Percentiles rank a stretch among this genome's conserved stretches.
These are phyloP conservation scores for Ectemnius cavifrons DNA, from an alignment of 2,888 invertebrate species.

Conservation along the genomic window DNA sequence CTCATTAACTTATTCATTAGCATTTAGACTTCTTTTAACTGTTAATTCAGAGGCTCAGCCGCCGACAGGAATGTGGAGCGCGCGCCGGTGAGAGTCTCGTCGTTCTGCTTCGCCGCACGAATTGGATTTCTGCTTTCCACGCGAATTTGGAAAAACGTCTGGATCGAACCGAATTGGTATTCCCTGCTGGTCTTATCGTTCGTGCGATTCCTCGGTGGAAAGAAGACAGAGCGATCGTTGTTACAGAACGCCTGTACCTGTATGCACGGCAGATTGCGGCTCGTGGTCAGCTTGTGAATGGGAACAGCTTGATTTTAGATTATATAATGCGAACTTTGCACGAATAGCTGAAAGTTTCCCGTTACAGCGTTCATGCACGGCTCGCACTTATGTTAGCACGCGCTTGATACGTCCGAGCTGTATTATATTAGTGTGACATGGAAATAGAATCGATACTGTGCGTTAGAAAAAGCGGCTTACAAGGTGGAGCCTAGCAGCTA, in stretches of 20 bases:
- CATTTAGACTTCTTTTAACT: background rate
- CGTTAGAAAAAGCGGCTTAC: too few relatives aligned
- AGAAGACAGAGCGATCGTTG: constrained; percentile 33
- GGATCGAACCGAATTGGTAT: constrained; percentile 34
- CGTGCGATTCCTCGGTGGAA: constrained; percentile 26
- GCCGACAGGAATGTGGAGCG: too few relatives aligned
- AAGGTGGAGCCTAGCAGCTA: too few relatives aligned
- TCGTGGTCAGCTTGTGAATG: constrained; percentile 44
- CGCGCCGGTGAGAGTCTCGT: too few relatives aligned
- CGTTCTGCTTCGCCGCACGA: too few relatives aligned
- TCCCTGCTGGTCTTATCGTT: constrained; percentile 31
- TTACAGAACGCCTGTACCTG: constrained; percentile 33
- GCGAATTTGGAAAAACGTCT: background rate
- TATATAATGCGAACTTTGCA: constrained; percentile 41
- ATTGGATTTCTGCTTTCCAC: background rate
- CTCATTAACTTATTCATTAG: background rate
- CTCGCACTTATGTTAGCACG: constrained; percentile 3
- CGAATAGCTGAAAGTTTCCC: constrained; percentile 29
- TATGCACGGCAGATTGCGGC: constrained; percentile 7
- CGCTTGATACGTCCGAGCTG: background rate
- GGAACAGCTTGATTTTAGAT: constrained; percentile 41
- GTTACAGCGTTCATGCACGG: background rate
- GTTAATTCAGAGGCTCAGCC: background rate
- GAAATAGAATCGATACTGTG: background rate
- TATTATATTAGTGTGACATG: constrained; percentile 1